phyloP scores from a whole-genome alignment of 1,140 invertebrate species.

The Anadara kagoshimensis region DNA sequence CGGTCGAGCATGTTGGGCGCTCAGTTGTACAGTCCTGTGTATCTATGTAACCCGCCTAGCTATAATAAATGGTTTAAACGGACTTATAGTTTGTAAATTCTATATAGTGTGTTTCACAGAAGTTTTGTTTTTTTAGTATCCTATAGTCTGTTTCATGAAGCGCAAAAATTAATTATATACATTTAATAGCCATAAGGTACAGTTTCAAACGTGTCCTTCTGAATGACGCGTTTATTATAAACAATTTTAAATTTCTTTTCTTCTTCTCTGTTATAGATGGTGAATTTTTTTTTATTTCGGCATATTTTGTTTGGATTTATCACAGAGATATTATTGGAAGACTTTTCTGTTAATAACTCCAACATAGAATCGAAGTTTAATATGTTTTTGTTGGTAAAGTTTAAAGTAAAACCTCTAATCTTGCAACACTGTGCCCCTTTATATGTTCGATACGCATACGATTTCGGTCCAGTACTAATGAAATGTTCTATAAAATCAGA shows the following conservation, averaged over 20 bases:
- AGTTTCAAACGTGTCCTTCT: constrained; percentile 13
- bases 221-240: constrained; percentile 21
- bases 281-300: constrained; percentile 16
- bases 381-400: constrained; percentile 12
- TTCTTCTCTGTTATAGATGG: constrained; percentile 12
- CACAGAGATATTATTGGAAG: neutral
- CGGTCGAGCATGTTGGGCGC: no score
- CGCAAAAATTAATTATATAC: no score
- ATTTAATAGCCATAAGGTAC: constrained; percentile 31
- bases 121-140: constrained; percentile 4
- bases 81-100: no score
- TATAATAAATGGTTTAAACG: no score
- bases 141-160: neutral
- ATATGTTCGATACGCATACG: constrained; percentile 16
- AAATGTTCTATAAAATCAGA: constrained; percentile 29
- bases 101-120: no score
- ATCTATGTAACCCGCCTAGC: no score
- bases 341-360: neutral
- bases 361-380: constrained; percentile 20
- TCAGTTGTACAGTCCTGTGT: no score
- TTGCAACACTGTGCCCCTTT: constrained; percentile 21
- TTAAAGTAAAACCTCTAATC: constrained; percentile 24
- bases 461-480: constrained; percentile 12
- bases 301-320: constrained; percentile 27
- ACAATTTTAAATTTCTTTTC: constrained; percentile 23